phyloP scores from a whole-genome alignment of 2,797 vertebrate species.

The Pyrocephalus nanus region DNA sequence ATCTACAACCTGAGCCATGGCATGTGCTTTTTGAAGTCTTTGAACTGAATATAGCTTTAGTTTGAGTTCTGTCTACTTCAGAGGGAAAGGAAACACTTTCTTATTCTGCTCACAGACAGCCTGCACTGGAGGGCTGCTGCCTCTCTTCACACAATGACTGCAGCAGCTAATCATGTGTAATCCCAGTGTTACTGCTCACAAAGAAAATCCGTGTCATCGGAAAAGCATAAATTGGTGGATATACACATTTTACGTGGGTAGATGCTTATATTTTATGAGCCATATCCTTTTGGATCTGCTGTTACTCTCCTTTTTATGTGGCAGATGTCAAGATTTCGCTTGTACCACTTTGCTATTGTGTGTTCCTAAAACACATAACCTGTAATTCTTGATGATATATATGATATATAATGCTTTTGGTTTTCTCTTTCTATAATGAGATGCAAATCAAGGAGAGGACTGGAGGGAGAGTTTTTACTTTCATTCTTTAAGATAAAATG shows the following conservation, averaged over 20 bases:
- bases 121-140: slow-evolving; percentile 29
- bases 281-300: neutral
- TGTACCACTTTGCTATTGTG: neutral
- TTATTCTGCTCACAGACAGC: slow-evolving; percentile 29
- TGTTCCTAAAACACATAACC: neutral
- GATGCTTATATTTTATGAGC: neutral
- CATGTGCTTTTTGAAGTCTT: slow-evolving; percentile 45
- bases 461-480: neutral
- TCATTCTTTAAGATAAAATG: neutral
- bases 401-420: neutral
- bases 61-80: slow-evolving; percentile 38
- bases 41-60: slow-evolving; percentile 31
- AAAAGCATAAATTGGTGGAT: neutral
- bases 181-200: slow-evolving; percentile 13
- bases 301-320: neutral
- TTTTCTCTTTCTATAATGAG: neutral
- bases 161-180: slow-evolving; percentile 41
- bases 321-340: neutral
- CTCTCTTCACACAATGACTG: neutral
- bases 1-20: slow-evolving; percentile 19
- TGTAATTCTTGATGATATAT: neutral
- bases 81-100: slow-evolving; percentile 10
- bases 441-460: neutral
- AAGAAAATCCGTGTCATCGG: neutral
- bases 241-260: neutral